Base-by-base conservation (phyloP, 1,140 invertebrate species). In the Rhyzopertha dominica region DNA sequence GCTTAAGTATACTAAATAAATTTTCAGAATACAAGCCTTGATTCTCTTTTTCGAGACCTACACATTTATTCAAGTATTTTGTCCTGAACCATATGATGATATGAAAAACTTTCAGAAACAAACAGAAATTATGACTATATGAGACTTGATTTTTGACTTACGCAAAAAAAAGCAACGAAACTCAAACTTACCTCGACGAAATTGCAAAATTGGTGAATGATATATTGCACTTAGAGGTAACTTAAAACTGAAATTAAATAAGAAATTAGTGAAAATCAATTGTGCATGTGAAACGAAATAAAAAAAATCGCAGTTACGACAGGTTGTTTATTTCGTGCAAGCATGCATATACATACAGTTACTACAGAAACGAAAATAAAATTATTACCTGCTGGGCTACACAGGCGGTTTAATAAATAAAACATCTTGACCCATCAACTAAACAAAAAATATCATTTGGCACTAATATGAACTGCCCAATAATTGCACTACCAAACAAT, bases 141-240 rank as follows among this genome's bases (percentile, higher is more conserved):
- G 20, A 40, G 16, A 39, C 24, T 25, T 35, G 36, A 42, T 25
- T 34, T 35, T 24, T 34, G 24, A 14, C 29, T 44, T 26, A 34
- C 40, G 31, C 34, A 38, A 37, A 40, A 40, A 40, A 40, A 4
- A 40, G 18, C 5, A 28, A 28, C 22, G 16, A 12, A 37, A 26
- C 28, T 17, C n/a, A n/a, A n/a, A 42, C 40, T 42, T 42, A 42
- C 40, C 40, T 30, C 26, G 5, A 9, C 14, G 22, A 47, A 47
- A 40, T 47, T 20, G 37, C 29, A 47, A 47, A 38, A 32, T 16
- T 35, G 14, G 20, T 13, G 29, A 26, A 30, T 25, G 34, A 38
- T n/a, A 58, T 54, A 61, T 61, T 62, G 60, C 57, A 58, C 56
- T 62, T 65, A 65, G 53, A 65, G 61, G 63, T 65, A 65, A 65